Evolutionary conservation across 2,113 vertebrate genomes (phyloP), one percentile per base, ranked within the genome.

Genomic region (Gymnocephalus cernua): DNA sequence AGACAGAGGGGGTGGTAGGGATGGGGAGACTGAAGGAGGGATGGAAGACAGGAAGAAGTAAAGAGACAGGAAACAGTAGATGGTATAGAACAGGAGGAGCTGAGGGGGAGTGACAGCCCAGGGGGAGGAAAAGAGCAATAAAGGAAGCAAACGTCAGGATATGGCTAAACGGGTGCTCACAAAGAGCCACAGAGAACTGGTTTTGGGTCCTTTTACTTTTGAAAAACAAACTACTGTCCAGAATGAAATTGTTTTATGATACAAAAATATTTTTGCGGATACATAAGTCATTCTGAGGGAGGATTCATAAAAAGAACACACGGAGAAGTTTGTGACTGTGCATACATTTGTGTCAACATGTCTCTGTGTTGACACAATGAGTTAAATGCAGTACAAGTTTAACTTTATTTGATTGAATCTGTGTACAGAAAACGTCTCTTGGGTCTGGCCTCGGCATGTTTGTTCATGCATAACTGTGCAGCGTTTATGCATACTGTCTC

Each of bases 1-100:
- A 86, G 85, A 82, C 79, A n/a, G 84, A 84, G 77, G 83, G 82
- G 88, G 91, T 74, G 87, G 86, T 32, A 70, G 61, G 27, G 79
- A 73, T 72, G 86, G 80, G 51, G 76, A 76, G 79, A 74, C 21
- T 2, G 59, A 81, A 76, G 47, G 79, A 83, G 88, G 69, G 74
- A 77, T 54, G 38, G 62, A 76, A 70, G 70, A 88, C 72, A 83
- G 73, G 44, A 82, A 75, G 56, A 51, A 62, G 89, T 69, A 83
- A 76, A 72, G 67, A 88, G 74, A 83, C 74, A 82, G 87, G 88
- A 90, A 90, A 77, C 35, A 19, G 62, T 82, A 41, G 76, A 84
- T 71, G 57, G 74, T 79, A 82, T 62, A 65, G 80, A 85, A 57
- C 72, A 54, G 69, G 76, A 79, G 67, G 72, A 88, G 61, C 18